Evolutionary conservation across 2,797 vertebrate genomes (phyloP), one percentile per base, ranked within the genome.

Genomic region (Jordanella pulchra): DNA sequence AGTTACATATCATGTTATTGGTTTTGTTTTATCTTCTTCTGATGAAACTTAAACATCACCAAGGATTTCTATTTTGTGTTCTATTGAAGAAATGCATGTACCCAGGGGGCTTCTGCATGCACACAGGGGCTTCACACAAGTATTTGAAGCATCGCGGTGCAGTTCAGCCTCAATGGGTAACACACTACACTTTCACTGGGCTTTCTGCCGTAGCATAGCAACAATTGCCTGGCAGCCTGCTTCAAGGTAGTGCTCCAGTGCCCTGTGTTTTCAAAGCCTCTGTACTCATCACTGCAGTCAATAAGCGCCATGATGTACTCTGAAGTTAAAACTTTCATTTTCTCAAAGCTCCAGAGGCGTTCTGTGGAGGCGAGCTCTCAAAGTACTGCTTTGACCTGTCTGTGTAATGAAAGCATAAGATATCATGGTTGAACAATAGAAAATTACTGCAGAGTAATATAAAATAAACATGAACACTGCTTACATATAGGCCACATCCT

Each of bases 141-240:
- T 80, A 84, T 84, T 83, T 77, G 77, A 77, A 84, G 84, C 85
- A 80, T 69, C 73, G 82, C 80, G 79, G 77, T 79, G 86, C 85
- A 84, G 85, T 81, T 90, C 87, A 89, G 76, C 76, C 86, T 89
- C 85, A 77, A 81, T 65, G 44, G 89, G 87, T 84, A 78, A 85
- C 83, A 74, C 80, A 42, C 81, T 80, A 82, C 86, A 79, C 88
- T 91, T 88, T 91, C 86, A 89, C 78, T 87, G 78, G 80, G 77
- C 81, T 89, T 91, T 76, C 82, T 82, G 30, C 11, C 48, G 89
- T 91, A 89, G 82, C 91, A 76, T 92, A 92, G 91, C 92, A 92
- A 92, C 90, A 86, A 89, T 89, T 89, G 89, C 90, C 83, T 84
- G 84, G 90, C 84, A 84, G 84, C 86, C 87, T 75, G 84, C 80